These are phyloP conservation scores for Aricia agestis DNA, from an alignment of 1,140 invertebrate genomes.

Conservation along the genomic window DNA sequence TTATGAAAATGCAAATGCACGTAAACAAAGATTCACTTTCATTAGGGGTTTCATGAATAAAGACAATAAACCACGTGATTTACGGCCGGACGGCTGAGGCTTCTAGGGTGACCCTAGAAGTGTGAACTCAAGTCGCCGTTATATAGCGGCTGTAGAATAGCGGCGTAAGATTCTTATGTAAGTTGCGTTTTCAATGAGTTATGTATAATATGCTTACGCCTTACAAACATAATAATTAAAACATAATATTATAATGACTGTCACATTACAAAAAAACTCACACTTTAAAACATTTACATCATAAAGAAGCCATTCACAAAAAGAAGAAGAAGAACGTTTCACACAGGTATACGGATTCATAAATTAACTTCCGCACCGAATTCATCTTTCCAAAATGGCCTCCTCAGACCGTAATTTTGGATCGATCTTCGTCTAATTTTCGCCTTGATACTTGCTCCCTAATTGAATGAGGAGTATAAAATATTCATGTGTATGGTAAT, in stretches of 20 bases:
- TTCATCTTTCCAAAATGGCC: not conserved
- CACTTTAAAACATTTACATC: too few relatives aligned
- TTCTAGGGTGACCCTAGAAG: not conserved
- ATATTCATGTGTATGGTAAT: slow-evolving; percentile 67
- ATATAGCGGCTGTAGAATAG: too few relatives aligned
- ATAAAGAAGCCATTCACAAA: too few relatives aligned
- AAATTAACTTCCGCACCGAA: not conserved
- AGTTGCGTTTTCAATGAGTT: too few relatives aligned
- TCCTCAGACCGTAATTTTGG: not conserved
- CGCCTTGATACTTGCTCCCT: slow-evolving; percentile 21
- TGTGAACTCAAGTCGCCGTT: too few relatives aligned
- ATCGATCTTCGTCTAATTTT: slow-evolving; percentile 6
- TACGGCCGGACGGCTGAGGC: slow-evolving; percentile 32
- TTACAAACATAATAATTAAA: too few relatives aligned
- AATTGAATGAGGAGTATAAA: slow-evolving; percentile 63
- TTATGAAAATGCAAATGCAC: slow-evolving; percentile 16
- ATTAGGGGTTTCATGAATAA: slow-evolving; percentile 66
- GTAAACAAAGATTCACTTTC: slow-evolving; percentile 65
- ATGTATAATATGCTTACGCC: too few relatives aligned
- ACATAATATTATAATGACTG: too few relatives aligned
- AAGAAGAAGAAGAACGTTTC: too few relatives aligned
- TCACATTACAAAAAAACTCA: too few relatives aligned
- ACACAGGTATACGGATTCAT: not conserved
- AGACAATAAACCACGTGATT: slow-evolving; percentile 64
- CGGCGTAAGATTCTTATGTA: too few relatives aligned